These are phyloP conservation scores for Pampus argenteus DNA, from an alignment of 2,797 vertebrate genomes.

Conservation along the genomic window DNA sequence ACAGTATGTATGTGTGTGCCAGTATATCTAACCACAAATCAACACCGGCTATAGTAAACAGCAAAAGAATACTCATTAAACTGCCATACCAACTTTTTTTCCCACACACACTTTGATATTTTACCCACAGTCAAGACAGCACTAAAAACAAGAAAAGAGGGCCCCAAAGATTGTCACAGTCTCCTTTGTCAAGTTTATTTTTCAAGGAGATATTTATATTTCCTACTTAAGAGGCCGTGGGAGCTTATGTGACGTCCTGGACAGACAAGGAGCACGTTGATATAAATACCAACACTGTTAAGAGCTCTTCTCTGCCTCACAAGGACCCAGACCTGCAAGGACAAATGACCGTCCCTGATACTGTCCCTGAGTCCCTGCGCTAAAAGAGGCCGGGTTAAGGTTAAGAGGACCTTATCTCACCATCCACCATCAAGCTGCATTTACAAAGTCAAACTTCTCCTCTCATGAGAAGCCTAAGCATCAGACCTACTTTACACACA, in stretches of 20 bases:
- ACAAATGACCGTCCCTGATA: constrained; percentile 74
- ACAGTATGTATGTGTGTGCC: constrained; percentile 58
- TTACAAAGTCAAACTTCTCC: constrained; percentile 71
- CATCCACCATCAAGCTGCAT: constrained; percentile 47
- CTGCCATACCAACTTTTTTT: constrained; percentile 49
- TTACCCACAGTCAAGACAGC: constrained; percentile 55
- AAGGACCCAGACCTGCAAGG: constrained; percentile 78
- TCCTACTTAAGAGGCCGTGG: constrained; percentile 69
- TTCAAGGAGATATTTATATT: constrained; percentile 76
- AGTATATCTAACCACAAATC: constrained; percentile 72
- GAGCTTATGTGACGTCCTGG: constrained; percentile 63
- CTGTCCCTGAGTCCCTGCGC: constrained; percentile 71
- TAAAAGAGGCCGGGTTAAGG: constrained; percentile 78
- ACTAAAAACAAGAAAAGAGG: constrained; percentile 50
- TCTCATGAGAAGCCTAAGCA: constrained; percentile 52
- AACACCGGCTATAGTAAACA: constrained; percentile 64
- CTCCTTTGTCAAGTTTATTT: constrained; percentile 73
- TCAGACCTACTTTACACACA: constrained; percentile 59
- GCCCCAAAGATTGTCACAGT: constrained; percentile 63
- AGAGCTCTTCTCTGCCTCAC: constrained; percentile 72
- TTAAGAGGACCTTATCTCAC: constrained; percentile 68
- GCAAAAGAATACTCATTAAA: constrained; percentile 69
- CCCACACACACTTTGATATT: constrained; percentile 53
- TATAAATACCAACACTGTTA: constrained; percentile 80
- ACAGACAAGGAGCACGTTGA: constrained; percentile 70